Base-by-base conservation (phyloP, 2,888 invertebrate genomes). In the Oscheius sp. region DNA sequence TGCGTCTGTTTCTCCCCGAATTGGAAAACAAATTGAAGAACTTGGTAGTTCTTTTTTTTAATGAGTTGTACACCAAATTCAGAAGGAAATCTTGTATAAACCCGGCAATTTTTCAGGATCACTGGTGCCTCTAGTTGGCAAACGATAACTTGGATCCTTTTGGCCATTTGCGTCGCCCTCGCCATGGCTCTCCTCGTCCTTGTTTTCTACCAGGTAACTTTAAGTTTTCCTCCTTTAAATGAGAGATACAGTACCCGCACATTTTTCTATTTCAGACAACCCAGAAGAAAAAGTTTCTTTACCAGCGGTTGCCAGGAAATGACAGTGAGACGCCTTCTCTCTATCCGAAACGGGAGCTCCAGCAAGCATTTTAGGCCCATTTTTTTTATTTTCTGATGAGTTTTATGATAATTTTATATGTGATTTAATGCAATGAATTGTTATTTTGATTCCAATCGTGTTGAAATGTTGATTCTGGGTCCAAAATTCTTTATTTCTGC, bases 91-190 rank as follows among this genome's bases (percentile, higher is more conserved):
- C n/a, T n/a, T n/a, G n/a, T n/a, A n/a, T 35, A 35, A 35, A 35
- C 5, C 9, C 6, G 16, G 3, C 49, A 55, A 52, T 18, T 66
- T 68, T 75, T 70, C 70, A 83, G 83, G 53, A 74, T 81, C 49
- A 79, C 77, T n/a, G 83, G 83, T 35, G 77, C 78, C 55, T 77
- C 79, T 12, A 73, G 77, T 3, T 83, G 83, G 83, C 77, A 83
- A 55, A 83, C 79, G 7, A 77, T 83, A 27, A 77, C 83, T 1
- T 83, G 83, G 83, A 77, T 83, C 13, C 81, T 83, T 13, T 73
- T 83, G 5, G 79, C 81, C 16, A 74, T 83, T 23, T 83, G 83
- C 72, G 77, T 83, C 18, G 72, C 81, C 29, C 75, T 83, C n/a
- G 74, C 83, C n/a, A 61, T 83, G 41, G 78, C 81, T 9, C 71